Evolutionary conservation across 2,113 vertebrate species (phyloP).

Genomic region (Heptranchias perlo): DNA sequence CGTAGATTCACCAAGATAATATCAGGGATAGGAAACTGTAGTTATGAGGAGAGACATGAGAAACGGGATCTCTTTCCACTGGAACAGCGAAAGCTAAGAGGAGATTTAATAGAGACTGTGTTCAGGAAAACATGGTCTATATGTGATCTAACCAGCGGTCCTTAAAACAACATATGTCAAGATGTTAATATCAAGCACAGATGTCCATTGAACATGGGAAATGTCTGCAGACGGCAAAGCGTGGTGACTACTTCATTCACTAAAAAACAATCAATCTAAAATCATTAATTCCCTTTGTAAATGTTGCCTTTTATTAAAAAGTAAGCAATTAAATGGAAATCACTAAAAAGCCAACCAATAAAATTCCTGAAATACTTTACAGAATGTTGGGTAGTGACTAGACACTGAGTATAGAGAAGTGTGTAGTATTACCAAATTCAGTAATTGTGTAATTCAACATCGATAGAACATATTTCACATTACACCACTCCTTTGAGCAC

Average conservation of each 20-base stretch:
- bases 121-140: background rate
- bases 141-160: background rate
- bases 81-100: background rate
- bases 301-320: background rate
- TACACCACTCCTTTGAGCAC: too few relatives aligned
- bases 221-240: background rate
- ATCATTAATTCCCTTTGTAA: background rate
- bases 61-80: too few relatives aligned
- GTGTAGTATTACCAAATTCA: background rate
- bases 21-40: background rate
- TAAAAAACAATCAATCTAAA: background rate
- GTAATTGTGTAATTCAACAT: background rate
- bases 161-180: background rate
- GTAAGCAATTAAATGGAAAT: background rate
- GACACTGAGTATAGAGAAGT: background rate
- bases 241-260: background rate
- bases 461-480: background rate
- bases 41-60: background rate
- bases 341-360: too few relatives aligned
- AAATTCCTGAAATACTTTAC: too few relatives aligned
- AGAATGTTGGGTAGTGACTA: too few relatives aligned
- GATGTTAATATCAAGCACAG: background rate
- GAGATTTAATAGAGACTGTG: background rate
- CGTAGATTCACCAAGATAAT: background rate
- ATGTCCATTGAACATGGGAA: too few relatives aligned